Evolutionary conservation across 2,797 vertebrate species (phyloP), one percentile per base, ranked within the genome.

Genomic region (Muraenolepis orangiensis): DNA sequence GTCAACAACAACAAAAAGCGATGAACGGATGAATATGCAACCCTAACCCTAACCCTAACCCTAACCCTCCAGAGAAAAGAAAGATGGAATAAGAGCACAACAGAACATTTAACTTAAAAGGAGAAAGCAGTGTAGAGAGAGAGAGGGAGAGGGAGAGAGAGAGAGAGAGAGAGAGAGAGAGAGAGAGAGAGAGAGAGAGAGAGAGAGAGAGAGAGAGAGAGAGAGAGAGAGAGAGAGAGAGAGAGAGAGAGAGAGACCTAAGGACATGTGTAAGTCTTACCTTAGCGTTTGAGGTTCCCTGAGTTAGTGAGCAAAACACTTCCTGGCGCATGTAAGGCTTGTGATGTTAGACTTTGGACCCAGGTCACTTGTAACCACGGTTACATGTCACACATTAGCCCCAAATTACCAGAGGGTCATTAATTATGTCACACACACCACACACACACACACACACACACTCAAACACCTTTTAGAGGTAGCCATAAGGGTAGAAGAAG

Each of bases 261-360:
- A 38, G 2, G 34, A 14, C 0, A 72, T 28, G 16, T 11, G 16
- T 70, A 14, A 32, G 13, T 38, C 7, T 26, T 38, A 73, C 32
- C 26, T 7, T 57, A 31, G 66, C 4, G 34, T 32, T 32, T 30
- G 1, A 23, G 23, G 36, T 67, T 79, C 31, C 6, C 26, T 18
- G 66, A n/a, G 72, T 36, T 70, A 67, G 61, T 32, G 26, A 16
- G 5, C 6, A 42, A 73, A 72, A 69, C 28, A 80, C 82, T 89
- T 90, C 88, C 87, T 90, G 82, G 78, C 76, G 51, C 71, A 74
- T 68, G 75, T 0, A 36, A 69, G 61, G 70, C 72, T 42, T 74
- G 75, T 72, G 38, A 38, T 20, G 71, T 71, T 87, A 89, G 87
- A 91, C 91, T 90, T 91, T 91, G 87, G 26, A 72, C 88, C 68